phyloP scores from a whole-genome alignment of 1,140 invertebrate genomes.

The Lasaia peninsularis region DNA sequence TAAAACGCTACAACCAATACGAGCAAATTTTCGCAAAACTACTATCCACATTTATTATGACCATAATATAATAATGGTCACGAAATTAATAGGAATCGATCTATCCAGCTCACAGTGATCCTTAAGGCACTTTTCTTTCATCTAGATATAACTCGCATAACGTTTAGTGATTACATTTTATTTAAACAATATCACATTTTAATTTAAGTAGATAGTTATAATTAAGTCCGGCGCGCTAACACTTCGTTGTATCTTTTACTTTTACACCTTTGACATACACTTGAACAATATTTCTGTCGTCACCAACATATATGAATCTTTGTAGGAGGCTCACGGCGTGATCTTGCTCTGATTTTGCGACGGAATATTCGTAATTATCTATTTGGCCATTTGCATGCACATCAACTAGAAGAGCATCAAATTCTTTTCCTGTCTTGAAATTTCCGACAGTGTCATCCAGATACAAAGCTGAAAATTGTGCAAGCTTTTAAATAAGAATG shows the following conservation, averaged over 20 bases:
- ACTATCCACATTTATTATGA: too few species aligned
- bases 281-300: conserved; percentile 88
- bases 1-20: too few species aligned
- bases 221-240: not conserved
- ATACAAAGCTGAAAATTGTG: conserved; percentile 81
- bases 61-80: too few species aligned
- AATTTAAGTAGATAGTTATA: not conserved
- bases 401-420: conserved; percentile 89
- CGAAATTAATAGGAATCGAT: too few species aligned
- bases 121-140: not conserved
- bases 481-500: not conserved
- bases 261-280: conserved; percentile 86
- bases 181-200: not conserved
- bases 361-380: conserved; percentile 63
- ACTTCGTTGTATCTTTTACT: conserved; percentile 30
- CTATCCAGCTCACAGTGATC: too few species aligned
- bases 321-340: conserved; percentile 81
- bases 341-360: conserved; percentile 28
- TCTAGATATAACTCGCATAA: not conserved
- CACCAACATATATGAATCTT: conserved; percentile 89
- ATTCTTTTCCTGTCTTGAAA: conserved; percentile 88
- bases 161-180: not conserved
- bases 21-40: too few species aligned
- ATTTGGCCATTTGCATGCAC: conserved; percentile 78
- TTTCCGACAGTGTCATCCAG: conserved; percentile 87